phyloP scores from a whole-genome alignment of 23 tunicate genomes.

The Styela clava region DNA sequence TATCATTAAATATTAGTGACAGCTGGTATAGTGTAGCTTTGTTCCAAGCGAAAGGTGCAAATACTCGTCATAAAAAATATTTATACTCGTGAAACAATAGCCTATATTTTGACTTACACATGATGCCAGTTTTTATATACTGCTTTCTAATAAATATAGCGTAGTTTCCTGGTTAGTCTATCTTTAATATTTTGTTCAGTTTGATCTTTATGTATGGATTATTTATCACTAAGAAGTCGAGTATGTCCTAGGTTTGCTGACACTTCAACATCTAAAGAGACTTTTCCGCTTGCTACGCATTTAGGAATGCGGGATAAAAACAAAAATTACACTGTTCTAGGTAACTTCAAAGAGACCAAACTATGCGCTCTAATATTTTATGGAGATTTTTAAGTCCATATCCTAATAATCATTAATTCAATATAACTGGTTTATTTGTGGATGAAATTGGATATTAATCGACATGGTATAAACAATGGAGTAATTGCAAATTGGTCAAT shows the following conservation, averaged over 20 bases:
- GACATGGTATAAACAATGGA: too few relatives aligned
- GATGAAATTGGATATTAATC: too few relatives aligned
- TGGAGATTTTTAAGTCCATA: too few relatives aligned
- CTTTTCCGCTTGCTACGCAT: background rate
- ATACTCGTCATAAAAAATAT: too few relatives aligned
- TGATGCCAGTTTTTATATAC: too few relatives aligned
- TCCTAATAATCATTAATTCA: too few relatives aligned
- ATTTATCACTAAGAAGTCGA: constrained; percentile 3
- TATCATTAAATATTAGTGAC: background rate
- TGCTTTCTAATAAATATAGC: background rate
- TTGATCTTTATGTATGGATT: background rate
- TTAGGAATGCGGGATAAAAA: constrained; percentile 9
- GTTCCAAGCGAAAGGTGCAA: background rate
- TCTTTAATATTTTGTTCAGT: background rate
- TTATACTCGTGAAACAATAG: too few relatives aligned
- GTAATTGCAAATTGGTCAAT: too few relatives aligned
- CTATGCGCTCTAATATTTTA: too few relatives aligned
- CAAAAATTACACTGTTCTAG: background rate
- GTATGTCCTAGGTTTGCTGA: constrained; percentile 11
- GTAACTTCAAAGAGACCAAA: background rate
- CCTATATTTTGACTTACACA: too few relatives aligned
- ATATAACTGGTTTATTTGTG: too few relatives aligned
- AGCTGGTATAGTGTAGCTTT: background rate
- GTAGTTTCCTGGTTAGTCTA: background rate
- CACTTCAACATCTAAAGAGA: background rate